These are phyloP conservation scores for Stenopsyche tienmushanensis DNA, from an alignment of 1,140 invertebrate species.

Conservation along the genomic window DNA sequence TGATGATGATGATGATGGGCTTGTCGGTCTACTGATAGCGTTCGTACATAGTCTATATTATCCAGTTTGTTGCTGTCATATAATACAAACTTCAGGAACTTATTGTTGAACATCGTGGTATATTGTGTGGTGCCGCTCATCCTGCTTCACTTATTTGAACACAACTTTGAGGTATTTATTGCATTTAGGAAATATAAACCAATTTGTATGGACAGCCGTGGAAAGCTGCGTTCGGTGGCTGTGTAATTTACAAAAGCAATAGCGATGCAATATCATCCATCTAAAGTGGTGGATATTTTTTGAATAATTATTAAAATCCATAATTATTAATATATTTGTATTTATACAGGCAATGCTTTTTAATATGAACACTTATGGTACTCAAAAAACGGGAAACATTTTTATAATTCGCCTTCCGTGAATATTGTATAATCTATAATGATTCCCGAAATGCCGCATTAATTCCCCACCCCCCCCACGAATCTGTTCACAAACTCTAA, in stretches of 20 bases:
- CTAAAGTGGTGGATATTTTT: no score
- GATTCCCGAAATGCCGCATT: no score
- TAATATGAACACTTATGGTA: no score
- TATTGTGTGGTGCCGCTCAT: conserved; percentile 14
- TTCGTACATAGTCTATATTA: conserved; percentile 9
- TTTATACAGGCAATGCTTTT: no score
- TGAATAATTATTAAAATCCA: no score
- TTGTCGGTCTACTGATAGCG: conserved; percentile 10
- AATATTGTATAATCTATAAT: no score
- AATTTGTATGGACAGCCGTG: background rate
- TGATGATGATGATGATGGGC: background rate
- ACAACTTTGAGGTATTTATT: conserved; percentile 41
- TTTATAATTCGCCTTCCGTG: no score
- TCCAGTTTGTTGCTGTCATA: conserved; percentile 22
- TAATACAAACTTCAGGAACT: conserved; percentile 18
- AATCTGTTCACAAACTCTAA: no score
- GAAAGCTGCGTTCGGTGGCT: background rate
- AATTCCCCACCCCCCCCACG: background rate
- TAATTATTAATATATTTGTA: no score
- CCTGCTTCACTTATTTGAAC: conserved; percentile 32
- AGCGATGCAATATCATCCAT: no score
- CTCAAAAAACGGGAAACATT: no score
- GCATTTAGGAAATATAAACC: conserved; percentile 25
- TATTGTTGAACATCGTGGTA: conserved; percentile 16
- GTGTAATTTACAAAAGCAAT: no score